Evolutionary conservation across 2,113 vertebrate species (phyloP).

Genomic region (Rissa tridactyla): DNA sequence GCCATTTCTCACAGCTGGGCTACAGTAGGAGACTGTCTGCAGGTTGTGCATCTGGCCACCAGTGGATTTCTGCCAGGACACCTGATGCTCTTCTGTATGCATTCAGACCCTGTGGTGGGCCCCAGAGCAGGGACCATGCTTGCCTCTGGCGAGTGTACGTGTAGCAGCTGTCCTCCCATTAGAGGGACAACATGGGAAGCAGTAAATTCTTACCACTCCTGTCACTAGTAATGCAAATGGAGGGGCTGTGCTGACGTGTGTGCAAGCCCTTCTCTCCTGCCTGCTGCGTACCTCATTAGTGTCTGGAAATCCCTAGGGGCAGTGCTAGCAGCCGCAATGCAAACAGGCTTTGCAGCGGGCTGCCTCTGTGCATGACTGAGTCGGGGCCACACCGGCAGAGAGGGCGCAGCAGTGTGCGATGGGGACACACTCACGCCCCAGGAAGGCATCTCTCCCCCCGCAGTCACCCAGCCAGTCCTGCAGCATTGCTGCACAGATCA

Average conservation of each 20-base stretch:
- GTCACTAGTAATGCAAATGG: conserved; percentile 26
- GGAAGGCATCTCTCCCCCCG: not conserved
- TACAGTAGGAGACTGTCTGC: not conserved
- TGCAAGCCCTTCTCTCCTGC: not conserved
- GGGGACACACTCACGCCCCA: not conserved
- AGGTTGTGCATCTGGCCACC: not conserved
- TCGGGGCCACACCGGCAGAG: not conserved
- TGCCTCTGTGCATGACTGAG: not conserved
- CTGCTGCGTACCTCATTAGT: not conserved
- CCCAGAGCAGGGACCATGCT: not conserved
- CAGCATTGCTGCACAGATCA: not conserved
- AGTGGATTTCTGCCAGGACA: not conserved
- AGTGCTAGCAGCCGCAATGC: not conserved
- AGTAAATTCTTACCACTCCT: not conserved
- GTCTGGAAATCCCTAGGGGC: not conserved
- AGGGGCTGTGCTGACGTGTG: not conserved
- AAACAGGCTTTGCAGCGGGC: not conserved
- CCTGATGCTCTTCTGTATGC: not conserved
- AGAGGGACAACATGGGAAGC: not conserved
- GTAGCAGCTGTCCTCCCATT: not conserved
- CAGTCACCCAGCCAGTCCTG: not conserved
- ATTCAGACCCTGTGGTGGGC: not conserved
- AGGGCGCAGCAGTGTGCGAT: not conserved
- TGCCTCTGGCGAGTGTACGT: not conserved
- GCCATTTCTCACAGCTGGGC: not conserved